These are phyloP conservation scores for Aselliscus stoliczkanus DNA, from an alignment of 2,797 vertebrate species.

Conservation along the genomic window DNA sequence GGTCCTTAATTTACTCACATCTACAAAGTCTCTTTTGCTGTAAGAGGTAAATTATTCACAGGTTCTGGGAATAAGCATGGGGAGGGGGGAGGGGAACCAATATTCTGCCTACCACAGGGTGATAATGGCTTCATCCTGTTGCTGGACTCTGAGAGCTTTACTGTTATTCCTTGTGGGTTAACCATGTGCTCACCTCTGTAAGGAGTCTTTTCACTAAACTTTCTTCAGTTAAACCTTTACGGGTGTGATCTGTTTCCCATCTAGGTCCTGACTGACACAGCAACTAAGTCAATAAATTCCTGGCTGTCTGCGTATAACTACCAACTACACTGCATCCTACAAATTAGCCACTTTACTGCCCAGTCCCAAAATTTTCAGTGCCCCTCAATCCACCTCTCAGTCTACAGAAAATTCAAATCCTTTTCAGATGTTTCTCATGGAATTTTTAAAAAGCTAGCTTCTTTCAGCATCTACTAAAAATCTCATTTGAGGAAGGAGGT, in stretches of 20 bases:
- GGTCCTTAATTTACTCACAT: not conserved
- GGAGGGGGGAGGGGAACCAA: too few relatives aligned
- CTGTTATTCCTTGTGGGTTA: not conserved
- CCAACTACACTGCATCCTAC: not conserved
- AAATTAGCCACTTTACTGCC: not conserved
- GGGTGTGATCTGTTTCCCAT: not conserved
- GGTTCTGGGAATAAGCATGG: not conserved
- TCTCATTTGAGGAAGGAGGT: not conserved
- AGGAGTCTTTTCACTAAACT: not conserved
- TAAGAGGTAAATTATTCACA: not conserved
- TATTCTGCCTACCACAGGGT: not conserved
- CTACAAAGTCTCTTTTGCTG: not conserved
- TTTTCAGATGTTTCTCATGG: not conserved
- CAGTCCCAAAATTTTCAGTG: not conserved
- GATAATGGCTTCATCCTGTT: not conserved
- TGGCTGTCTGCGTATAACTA: not conserved
- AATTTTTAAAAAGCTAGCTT: not conserved
- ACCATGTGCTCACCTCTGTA: not conserved
- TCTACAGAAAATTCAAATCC: not conserved
- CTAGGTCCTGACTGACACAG: not conserved
- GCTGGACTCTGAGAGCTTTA: not conserved
- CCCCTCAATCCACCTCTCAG: not conserved
- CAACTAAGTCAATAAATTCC: not conserved
- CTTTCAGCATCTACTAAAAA: not conserved
- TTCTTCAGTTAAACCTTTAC: not conserved